Percentiles rank a stretch among this genome's conserved stretches.
phyloP scores from a whole-genome alignment of 2,888 invertebrate genomes.

The Aphodius sticticus region DNA sequence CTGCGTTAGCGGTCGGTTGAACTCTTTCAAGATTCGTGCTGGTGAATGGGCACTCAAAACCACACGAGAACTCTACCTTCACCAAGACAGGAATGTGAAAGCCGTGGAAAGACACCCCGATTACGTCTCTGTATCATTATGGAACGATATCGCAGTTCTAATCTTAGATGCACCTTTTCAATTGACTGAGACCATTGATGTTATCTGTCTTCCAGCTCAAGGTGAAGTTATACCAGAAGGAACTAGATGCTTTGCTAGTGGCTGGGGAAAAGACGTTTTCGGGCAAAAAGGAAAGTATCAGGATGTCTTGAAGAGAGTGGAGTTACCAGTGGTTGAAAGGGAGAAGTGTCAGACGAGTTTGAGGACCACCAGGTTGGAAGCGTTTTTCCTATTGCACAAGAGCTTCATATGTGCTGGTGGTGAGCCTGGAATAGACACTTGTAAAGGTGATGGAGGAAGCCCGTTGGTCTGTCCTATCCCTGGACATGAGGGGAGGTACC shows the following conservation, averaged over 20 bases:
- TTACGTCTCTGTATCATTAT: slow-evolving; percentile 66
- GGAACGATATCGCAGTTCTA: slow-evolving; percentile 78
- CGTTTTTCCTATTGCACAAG: slow-evolving; percentile 69
- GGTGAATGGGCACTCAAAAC: slow-evolving; percentile 90
- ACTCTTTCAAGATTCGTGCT: slow-evolving; percentile 64
- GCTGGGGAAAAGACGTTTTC: slow-evolving; percentile 79
- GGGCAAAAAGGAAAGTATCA: slow-evolving; percentile 64
- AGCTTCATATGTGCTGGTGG: slow-evolving; percentile 84
- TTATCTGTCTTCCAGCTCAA: slow-evolving; percentile 72
- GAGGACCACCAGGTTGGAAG: slow-evolving; percentile 73
- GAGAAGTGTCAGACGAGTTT: slow-evolving; percentile 61
- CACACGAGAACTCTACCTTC: slow-evolving; percentile 70
- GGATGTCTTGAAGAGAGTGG: slow-evolving; percentile 72
- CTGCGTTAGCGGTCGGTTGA: slow-evolving; percentile 63
- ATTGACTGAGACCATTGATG: slow-evolving; percentile 72
- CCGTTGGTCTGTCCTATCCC: slow-evolving; percentile 76
- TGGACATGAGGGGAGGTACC: slow-evolving; percentile 60
- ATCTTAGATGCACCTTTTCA: slow-evolving; percentile 69
- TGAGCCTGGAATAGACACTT: slow-evolving; percentile 75
- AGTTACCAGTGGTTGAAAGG: slow-evolving; percentile 71
- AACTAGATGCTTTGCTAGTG: slow-evolving; percentile 71
- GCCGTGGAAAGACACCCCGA: slow-evolving; percentile 63
- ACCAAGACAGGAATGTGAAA: slow-evolving; percentile 68
- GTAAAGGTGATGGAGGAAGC: slow-evolving; percentile 72
- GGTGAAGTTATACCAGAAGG: slow-evolving; percentile 65